Evolutionary conservation across 2,797 vertebrate species (phyloP).

Genomic region (Onychomys arenicola): DNA sequence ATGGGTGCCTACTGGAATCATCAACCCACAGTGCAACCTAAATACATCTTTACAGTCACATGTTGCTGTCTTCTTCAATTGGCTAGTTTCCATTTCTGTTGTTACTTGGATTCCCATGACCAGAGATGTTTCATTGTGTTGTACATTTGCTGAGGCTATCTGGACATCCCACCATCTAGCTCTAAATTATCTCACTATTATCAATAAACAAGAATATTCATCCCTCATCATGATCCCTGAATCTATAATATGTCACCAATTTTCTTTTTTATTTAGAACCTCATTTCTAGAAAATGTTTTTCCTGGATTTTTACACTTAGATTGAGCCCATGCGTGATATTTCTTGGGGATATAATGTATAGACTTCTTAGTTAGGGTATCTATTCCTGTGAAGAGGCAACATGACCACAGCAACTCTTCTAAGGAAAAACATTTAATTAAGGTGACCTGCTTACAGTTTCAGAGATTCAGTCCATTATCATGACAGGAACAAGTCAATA

Average conservation of each 20-base stretch:
- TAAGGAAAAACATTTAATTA: not conserved
- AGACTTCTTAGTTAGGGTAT: not conserved
- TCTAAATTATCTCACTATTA: conserved; percentile 40
- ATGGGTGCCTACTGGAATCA: not conserved
- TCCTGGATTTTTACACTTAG: conserved; percentile 5
- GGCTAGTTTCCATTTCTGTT: not conserved
- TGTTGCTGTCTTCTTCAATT: not conserved
- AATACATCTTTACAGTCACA: not conserved
- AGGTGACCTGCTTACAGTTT: too few species aligned
- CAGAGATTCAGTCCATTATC: too few species aligned
- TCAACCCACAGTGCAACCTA: not conserved
- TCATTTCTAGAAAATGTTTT: conserved; percentile 63
- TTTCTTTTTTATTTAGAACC: conserved; percentile 59
- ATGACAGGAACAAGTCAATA: not conserved
- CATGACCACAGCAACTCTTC: not conserved
- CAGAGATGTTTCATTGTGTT: not conserved
- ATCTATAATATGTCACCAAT: conserved; percentile 55
- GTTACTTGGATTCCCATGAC: conserved; percentile 33
- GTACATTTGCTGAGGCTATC: not conserved
- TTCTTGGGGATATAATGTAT: not conserved
- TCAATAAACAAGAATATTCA: not conserved
- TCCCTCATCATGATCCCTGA: conserved; percentile 48
- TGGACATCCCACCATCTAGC: not conserved
- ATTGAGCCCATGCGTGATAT: conserved; percentile 51
- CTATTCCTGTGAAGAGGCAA: not conserved